Evolutionary conservation across 37 sponge, comb jelly and placozoan genomes (phyloP), one percentile per base, ranked within the genome.

Genomic region (Chondrosia reniformis): DNA sequence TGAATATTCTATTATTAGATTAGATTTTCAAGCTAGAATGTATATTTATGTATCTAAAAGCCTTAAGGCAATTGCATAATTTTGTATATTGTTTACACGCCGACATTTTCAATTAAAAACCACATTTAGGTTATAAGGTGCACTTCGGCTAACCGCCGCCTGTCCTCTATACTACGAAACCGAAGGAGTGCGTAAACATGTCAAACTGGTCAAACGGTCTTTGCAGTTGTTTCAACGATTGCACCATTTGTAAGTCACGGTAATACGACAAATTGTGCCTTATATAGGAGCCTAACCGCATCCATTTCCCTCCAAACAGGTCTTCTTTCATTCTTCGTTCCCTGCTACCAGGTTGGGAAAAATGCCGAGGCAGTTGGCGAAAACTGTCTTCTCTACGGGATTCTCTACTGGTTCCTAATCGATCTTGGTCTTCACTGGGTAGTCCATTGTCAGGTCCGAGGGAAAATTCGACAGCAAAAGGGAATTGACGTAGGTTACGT

Each of bases 151-250:
- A n/a, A n/a, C n/a, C n/a, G n/a, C n/a, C n/a, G n/a, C n/a, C n/a
- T n/a, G n/a, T n/a, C n/a, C n/a, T n/a, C n/a, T 49, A 49, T 49
- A 49, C 52, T 10, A 49, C 15, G 10, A 49, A 15, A 15, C 10
- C 10, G 15, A 49, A 49, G 52, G 15, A 49, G 52, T 19, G 52
- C 31, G 31, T 36, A 7, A 64, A 64, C 2, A 64, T 64, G 66
- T 21, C 34, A 4, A 41, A 33, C 36, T 77, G 78, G 78, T 22
- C 12, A 40, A 55, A 59, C 59, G 78, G 78, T 33, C 25, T 77
- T 8, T 77, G 78, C 34, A 31, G 62, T 45, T 77, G 78, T 32
- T 77, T 77, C 78, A 59, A 32, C 25, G 78, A 77, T 33, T 77
- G 78, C 25, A 37, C 40, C 9, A 55, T 77, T 19, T 77, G 79